Evolutionary conservation across 2,113 vertebrate species (phyloP).

Genomic region (Saguinus imperator): DNA sequence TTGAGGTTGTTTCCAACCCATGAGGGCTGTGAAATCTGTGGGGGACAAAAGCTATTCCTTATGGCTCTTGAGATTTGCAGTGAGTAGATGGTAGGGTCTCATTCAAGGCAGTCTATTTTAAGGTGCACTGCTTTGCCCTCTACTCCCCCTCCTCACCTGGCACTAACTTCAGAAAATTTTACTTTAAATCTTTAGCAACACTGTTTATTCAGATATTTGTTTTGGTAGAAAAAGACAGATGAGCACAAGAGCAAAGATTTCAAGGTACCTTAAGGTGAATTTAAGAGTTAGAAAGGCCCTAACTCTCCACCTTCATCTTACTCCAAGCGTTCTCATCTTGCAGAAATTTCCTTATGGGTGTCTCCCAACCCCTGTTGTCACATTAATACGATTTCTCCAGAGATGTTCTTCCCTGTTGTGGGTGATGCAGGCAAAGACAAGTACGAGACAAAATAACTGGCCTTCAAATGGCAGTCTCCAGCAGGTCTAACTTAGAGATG

Average conservation of each 20-base stretch:
- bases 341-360: accelerated
- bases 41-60: background rate
- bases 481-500: background rate
- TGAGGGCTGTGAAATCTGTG: background rate
- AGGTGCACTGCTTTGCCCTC: background rate
- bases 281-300: background rate
- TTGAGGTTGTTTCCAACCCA: background rate
- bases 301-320: background rate
- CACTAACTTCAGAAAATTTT: background rate
- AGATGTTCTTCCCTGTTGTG: background rate
- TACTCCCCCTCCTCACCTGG: background rate
- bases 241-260: background rate
- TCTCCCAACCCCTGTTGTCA: background rate
- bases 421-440: background rate
- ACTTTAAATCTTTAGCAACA: background rate
- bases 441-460: background rate
- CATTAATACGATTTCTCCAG: accelerated
- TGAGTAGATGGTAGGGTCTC: too few relatives aligned
- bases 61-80: background rate
- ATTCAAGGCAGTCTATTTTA: background rate
- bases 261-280: background rate
- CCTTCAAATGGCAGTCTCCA: background rate
- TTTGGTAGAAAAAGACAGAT: background rate
- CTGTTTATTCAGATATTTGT: background rate
- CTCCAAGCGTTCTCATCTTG: too few relatives aligned